Evolutionary conservation across 2,797 vertebrate species (phyloP).

Genomic region (Apogon talboti): DNA sequence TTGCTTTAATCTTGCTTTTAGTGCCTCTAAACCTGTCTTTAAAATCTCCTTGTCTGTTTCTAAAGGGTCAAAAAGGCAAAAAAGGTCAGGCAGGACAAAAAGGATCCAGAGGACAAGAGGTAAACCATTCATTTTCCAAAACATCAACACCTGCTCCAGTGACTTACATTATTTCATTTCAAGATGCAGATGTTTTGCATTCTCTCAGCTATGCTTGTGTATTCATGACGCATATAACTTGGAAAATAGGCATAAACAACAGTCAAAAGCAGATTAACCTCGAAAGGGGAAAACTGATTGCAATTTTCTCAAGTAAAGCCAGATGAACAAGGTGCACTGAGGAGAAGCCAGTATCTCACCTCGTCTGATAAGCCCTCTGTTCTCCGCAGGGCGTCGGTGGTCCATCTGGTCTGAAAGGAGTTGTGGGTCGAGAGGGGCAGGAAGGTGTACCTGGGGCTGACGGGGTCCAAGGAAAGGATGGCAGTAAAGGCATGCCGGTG

Average conservation of each 20-base stretch:
- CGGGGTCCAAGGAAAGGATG: constrained; percentile 91
- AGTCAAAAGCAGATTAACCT: background rate
- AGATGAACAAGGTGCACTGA: background rate
- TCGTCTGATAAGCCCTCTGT: constrained; percentile 12
- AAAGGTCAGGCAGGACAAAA: constrained; percentile 83
- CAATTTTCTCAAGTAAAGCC: background rate
- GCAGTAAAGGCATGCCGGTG: constrained; percentile 87
- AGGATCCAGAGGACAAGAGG: constrained; percentile 83
- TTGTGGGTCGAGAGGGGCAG: constrained; percentile 93
- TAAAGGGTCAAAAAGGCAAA: constrained; percentile 89
- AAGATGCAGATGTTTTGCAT: constrained; percentile 3
- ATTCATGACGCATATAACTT: background rate
- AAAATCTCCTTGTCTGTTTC: constrained; percentile 11
- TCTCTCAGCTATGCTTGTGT: background rate
- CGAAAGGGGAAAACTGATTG: background rate
- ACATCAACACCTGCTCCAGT: background rate
- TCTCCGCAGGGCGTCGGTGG: constrained; percentile 78
- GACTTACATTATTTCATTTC: constrained; percentile 4
- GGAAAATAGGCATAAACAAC: constrained; percentile 1
- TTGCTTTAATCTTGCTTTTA: background rate
- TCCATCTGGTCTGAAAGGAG: constrained; percentile 88
- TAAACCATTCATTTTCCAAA: constrained; percentile 17
- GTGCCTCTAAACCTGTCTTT: background rate
- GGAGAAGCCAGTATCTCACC: background rate
- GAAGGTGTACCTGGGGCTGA: constrained; percentile 90